Evolutionary conservation across 2,888 invertebrate genomes (phyloP), one percentile per base, ranked within the genome.

Genomic region (Chloromyia formosa): DNA sequence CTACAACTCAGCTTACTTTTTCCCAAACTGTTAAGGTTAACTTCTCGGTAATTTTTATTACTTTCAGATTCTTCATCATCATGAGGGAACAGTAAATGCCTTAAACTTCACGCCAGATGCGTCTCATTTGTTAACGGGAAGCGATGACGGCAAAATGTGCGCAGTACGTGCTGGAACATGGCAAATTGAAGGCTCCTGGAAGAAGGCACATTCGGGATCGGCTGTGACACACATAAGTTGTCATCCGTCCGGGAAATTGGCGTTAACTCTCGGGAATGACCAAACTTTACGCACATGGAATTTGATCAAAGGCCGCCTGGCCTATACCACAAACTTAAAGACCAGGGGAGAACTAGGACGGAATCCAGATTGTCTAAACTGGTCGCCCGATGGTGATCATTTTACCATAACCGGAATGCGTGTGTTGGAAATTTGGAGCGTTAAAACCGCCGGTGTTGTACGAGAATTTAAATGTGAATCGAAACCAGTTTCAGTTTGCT

Each of bases 201-300:
- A 88, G 61, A 91, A 91, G 80, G 93, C 96, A 9, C 97, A 98
- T 85, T 92, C 91, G 86, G 94, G 92, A 73, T 87, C 87, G 78
- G 88, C 91, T 3, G 89, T 97, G 0, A 90, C 90, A 75, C 89
- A 90, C 78, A 86, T 97, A 73, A 90, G 93, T 68, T 88, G 97
- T 64, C 97, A 98, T 87, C 94, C 96, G 1, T 92, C 92, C 80
- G 96, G 96, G 14, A 96, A 96, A 86, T 81, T 97, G 78, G 95
- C 95, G 0, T 85, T 98, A 9, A 93, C 96, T 12, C 88, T 96
- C 53, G 95, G 96, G 16, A 90, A 90, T 66, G 97, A 98, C 84
- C 90, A 90, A 79, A 92, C 93, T 4, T 84, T 98, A 61, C 88
- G 92, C 80, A 97, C 97, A 1, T 98, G 98, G 98, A 97, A 98